Percentiles rank a stretch among this genome's conserved stretches.
phyloP scores from a whole-genome alignment of 2,888 invertebrate genomes.

The Sisyra nigra region DNA sequence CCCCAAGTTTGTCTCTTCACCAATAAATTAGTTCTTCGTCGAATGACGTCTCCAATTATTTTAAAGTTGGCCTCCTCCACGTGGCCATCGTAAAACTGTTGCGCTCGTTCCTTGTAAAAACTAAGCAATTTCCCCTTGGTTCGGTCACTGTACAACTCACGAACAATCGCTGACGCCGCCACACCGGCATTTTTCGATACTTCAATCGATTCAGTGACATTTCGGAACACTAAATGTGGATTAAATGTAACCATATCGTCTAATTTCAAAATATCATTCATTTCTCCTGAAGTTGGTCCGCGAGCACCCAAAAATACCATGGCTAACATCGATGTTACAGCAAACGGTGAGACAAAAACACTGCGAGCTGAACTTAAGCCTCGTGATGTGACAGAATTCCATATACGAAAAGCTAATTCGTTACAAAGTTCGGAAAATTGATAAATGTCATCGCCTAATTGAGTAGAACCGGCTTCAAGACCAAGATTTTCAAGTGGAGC shows the following conservation, averaged over 20 bases:
- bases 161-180: constrained; percentile 62
- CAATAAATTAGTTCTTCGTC: constrained; percentile 62
- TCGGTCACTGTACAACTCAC: constrained; percentile 70
- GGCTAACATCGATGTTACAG: constrained; percentile 69
- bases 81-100: constrained; percentile 73
- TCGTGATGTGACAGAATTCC: constrained; percentile 51
- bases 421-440: constrained; percentile 68
- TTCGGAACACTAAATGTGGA: constrained; percentile 73
- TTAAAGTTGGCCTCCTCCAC: constrained; percentile 75
- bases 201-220: constrained; percentile 68
- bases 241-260: constrained; percentile 85
- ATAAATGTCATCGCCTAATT: constrained; percentile 57
- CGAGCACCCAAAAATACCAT: constrained; percentile 82
- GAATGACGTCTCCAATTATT: constrained; percentile 65
- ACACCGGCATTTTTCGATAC: constrained; percentile 51
- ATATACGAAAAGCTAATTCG: constrained; percentile 70
- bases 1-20: constrained; percentile 66
- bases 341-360: constrained; percentile 69
- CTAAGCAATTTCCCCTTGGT: constrained; percentile 63
- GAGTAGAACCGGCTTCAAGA: constrained; percentile 56
- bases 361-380: constrained; percentile 61
- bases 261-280: constrained; percentile 70
- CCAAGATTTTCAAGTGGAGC: constrained; percentile 45
- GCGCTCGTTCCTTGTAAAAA: constrained; percentile 76
- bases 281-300: constrained; percentile 76